Base-by-base conservation (phyloP, 1,140 invertebrate species). In the Lepidurus packardi region DNA sequence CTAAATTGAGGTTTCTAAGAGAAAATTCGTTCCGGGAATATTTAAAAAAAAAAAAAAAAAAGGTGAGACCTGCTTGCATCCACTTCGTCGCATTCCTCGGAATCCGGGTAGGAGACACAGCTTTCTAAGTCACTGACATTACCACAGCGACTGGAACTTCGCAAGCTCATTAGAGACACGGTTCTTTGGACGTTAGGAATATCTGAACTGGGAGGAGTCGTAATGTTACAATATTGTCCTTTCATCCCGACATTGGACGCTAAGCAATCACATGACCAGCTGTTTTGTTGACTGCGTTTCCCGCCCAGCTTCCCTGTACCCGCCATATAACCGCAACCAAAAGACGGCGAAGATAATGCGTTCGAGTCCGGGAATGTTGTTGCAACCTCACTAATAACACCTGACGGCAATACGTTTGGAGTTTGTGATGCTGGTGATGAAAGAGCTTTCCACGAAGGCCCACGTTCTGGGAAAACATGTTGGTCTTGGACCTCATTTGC, bases 121-220 rank as follows among this genome's bases (percentile, higher is more conserved):
- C 53, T 65, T 65, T 65, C 53, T 65, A 65, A 65, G 21, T 65
- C 53, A 65, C 53, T 65, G 53, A n/a, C 53, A 65, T 65, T 65
- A 65, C 13, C 53, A 13, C 16, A 65, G 21, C 53, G 53, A 65
- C 53, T 65, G 53, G 16, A n/a, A 16, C 53, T 65, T n/a, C 16
- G 7, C 13, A 65, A 65, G 53, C 53, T 65, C 53, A 65, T 65
- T 65, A 65, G 53, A 7, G 53, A 65, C 53, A 11, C 16, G 21
- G 53, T 21, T 65, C 53, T 65, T 65, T 65, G 16, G 16, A 16
- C 53, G 13, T 65, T 21, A 65, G 53, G 21, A 65, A n/a, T 65
- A 21, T 21, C 21, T 7, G 53, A 65, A 65, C 53, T 65, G 53
- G 53, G 21, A n/a, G 34, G 3, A 34, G 53, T 65, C 53, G 53